Conservation (phyloP, 2,113 vertebrate species). For the Pachycephala philippinensis region DNA sequence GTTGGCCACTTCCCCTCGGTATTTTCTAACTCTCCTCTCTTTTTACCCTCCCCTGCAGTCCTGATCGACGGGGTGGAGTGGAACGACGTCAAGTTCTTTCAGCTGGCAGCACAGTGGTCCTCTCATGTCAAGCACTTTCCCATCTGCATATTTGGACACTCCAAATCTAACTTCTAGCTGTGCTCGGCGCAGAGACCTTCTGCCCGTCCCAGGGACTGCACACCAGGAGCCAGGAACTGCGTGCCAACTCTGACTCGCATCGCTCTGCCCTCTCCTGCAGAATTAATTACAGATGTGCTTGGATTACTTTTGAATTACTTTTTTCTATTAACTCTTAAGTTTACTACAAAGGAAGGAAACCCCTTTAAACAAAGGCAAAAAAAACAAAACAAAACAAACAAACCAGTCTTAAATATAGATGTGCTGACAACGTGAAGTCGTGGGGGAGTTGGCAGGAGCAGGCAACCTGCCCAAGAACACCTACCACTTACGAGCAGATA, state of each 20-base stretch:
- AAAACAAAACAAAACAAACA: not conserved
- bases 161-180: constrained; percentile 85
- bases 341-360: constrained; percentile 67
- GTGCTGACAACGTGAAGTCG: constrained; percentile 26
- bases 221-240: constrained; percentile 56
- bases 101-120: constrained; percentile 97
- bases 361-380: constrained; percentile 61
- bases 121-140: constrained; percentile 98
- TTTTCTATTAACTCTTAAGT: constrained; percentile 69
- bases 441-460: constrained; percentile 27
- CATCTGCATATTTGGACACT: constrained; percentile 92
- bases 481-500: constrained; percentile 18
- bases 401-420: constrained; percentile 60
- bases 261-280: constrained; percentile 49
- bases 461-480: constrained; percentile 46
- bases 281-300: constrained; percentile 64
- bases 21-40: not conserved
- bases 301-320: constrained; percentile 60
- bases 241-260: constrained; percentile 49
- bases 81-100: constrained; percentile 99
- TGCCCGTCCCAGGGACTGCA: not conserved
- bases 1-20: not conserved
- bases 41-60: constrained; percentile 70
- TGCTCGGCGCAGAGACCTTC: not conserved
- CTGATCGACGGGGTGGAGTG: constrained; percentile 94